Conservation (phyloP, 2,888 invertebrate species). For the Apamea sordens region DNA sequence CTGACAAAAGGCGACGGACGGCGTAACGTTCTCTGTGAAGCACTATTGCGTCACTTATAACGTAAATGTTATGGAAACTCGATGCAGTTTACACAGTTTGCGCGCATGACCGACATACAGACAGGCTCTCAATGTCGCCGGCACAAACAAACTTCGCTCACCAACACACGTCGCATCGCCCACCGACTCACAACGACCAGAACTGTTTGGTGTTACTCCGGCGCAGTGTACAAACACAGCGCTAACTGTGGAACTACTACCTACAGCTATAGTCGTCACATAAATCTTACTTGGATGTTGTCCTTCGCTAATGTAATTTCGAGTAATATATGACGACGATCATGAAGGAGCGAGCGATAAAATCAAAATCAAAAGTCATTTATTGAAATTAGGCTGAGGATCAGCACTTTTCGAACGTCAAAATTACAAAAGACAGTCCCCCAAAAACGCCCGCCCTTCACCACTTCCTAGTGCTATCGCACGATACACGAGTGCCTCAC, state of each 20-base stretch:
- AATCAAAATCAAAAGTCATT: no score
- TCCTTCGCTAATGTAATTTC: background rate
- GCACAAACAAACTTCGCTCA: constrained; percentile 14
- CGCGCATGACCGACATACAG: constrained; percentile 37
- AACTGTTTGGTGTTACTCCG: constrained; percentile 33
- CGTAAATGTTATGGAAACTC: constrained; percentile 49
- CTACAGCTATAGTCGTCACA: background rate
- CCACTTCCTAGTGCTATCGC: no score
- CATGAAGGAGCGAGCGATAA: background rate
- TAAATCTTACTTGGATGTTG: background rate
- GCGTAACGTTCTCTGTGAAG: background rate
- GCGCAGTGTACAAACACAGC: constrained; percentile 29
- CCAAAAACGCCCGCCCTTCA: no score
- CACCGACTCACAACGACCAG: constrained; percentile 1
- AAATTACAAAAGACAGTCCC: no score
- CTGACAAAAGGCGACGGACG: background rate
- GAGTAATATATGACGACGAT: no score
- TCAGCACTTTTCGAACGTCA: no score
- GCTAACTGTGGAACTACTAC: background rate
- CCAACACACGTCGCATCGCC: background rate
- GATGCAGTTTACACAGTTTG: constrained; percentile 36
- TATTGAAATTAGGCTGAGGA: no score
- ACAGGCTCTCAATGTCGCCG: constrained; percentile 23
- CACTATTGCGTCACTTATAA: constrained; percentile 11
- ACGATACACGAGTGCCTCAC: background rate